These are phyloP conservation scores for Busseola fusca DNA, from an alignment of 2,888 invertebrate species.

Conservation along the genomic window DNA sequence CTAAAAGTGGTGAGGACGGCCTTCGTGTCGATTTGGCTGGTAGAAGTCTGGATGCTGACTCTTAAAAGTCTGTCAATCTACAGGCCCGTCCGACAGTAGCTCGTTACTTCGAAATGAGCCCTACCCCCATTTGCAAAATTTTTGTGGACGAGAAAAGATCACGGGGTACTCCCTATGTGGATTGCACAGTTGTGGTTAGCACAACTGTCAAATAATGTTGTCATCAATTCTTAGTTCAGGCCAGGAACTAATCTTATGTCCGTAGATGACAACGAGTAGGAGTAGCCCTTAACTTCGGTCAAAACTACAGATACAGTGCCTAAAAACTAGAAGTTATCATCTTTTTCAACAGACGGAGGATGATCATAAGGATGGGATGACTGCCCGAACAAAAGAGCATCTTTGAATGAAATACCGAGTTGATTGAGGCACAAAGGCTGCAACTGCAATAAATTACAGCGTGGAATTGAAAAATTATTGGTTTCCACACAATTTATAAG, in stretches of 20 bases:
- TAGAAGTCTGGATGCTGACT: background rate
- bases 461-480: constrained; percentile 36
- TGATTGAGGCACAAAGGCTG: constrained; percentile 26
- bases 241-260: background rate
- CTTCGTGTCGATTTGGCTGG: background rate
- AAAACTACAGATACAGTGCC: background rate
- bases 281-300: background rate
- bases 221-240: background rate
- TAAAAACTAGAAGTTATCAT: background rate
- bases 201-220: background rate
- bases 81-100: background rate
- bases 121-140: no score
- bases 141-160: no score
- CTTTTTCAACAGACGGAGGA: background rate
- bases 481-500: constrained; percentile 24
- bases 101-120: background rate
- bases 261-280: background rate
- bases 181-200: no score
- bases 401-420: constrained; percentile 17
- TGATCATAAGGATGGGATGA: constrained; percentile 2
- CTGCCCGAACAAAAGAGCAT: constrained; percentile 14
- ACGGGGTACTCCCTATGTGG: no score
- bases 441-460: constrained; percentile 27
- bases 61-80: background rate
- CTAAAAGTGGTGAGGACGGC: background rate